Base-by-base conservation (phyloP, 1,140 invertebrate genomes). In the Philaenus spumarius region DNA sequence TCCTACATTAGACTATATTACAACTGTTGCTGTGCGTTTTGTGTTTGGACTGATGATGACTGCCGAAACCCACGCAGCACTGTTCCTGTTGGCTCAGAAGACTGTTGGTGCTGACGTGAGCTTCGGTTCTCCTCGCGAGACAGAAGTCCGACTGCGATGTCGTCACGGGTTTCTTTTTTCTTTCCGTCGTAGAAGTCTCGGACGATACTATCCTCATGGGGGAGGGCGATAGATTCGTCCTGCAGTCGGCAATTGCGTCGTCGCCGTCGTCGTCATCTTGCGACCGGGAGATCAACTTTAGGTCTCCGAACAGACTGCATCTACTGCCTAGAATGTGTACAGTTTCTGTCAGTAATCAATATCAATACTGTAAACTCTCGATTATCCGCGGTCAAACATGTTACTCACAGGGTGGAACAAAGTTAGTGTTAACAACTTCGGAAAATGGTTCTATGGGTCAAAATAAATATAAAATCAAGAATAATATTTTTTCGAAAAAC, bases 41-140 rank as follows among this genome's bases (percentile, higher is more conserved):
- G 2, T 64, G 56, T 62, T 73, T 73, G 2, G 67, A 63, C 22
- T 58, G 63, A 43, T 74, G 74, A n/a, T 72, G 56, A 55, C 75
- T 69, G 4, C 65, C 68, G 42, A 77, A 76, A 9, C 72, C 71
- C 0, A 74, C 72, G 61, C 73, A 76, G 24, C 75, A 77, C 3
- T 73, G 72, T 20, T 74, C 71, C 23, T 69, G 69, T 4, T 66
- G 66, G 12, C 66, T 46, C 20, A 70, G 24, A 19, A 71, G 62
- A 35, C 55, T 57, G 55, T 71, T 67, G 1, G 66, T 66, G 51
- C 68, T 72, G 9, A 17, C 30, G 48, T 59, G 62, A 5, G 64
- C 48, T 30, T 71, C 65, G 24, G 46, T 63, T 7, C 45, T 62
- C 26, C 19, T 43, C 20, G 20, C 4, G 1, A 57, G 55, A 37